Evolutionary conservation across 2,113 vertebrate species (phyloP).

Genomic region (Synodontis membranacea): DNA sequence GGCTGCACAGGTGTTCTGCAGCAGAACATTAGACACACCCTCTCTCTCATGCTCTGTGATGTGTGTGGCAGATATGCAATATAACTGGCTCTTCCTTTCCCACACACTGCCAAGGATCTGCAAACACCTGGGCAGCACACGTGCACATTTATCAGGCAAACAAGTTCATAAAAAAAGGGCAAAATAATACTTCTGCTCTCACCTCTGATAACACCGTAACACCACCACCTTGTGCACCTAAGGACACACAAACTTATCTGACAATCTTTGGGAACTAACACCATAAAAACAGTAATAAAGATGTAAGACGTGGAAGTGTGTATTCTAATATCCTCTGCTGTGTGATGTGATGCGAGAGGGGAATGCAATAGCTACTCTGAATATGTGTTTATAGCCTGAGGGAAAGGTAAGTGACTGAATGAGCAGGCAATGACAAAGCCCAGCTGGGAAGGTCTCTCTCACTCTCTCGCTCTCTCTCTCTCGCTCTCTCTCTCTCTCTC

Average conservation of each 20-base stretch:
- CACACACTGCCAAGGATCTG: constrained; percentile 27
- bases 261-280: background rate
- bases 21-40: constrained; percentile 25
- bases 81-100: constrained; percentile 34
- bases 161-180: constrained; percentile 27
- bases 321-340: constrained; percentile 2
- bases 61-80: constrained; percentile 25
- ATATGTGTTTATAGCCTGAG: background rate
- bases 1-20: constrained; percentile 28
- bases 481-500: background rate
- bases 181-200: constrained; percentile 30
- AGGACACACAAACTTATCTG: constrained; percentile 13
- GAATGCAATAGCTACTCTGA: constrained; percentile 11
- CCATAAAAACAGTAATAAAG: constrained; percentile 47
- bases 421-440: constrained; percentile 21
- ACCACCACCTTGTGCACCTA: constrained; percentile 32
- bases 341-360: background rate
- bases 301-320: constrained; percentile 20
- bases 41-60: background rate
- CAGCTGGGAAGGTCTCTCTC: background rate
- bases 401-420: background rate
- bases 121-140: constrained; percentile 41
- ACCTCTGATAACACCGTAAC: constrained; percentile 31
- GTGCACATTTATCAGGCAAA: constrained; percentile 39
- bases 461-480: background rate